Percentiles rank a stretch among this genome's conserved stretches.
These are phyloP conservation scores for Therioaphis trifolii DNA, from an alignment of 2,888 invertebrate genomes.

Conservation along the genomic window DNA sequence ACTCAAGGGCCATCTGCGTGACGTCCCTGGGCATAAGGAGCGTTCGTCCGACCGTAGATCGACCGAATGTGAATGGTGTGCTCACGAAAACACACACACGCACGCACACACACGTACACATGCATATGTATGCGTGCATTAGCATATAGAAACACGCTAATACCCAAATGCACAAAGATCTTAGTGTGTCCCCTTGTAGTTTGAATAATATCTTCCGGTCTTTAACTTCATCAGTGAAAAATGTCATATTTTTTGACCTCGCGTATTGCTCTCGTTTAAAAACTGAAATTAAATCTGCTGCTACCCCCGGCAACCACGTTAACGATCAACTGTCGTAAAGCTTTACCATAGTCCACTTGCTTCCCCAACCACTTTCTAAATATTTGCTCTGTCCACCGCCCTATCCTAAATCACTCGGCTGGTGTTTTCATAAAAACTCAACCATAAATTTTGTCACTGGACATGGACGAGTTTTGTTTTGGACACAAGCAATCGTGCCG, in stretches of 20 bases:
- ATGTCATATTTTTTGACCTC: constrained; percentile 14
- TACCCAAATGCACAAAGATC: too few species aligned
- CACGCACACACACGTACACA: too few species aligned
- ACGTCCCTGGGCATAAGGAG: background rate
- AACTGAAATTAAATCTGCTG: constrained; percentile 14
- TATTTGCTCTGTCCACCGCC: background rate
- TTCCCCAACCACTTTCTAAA: too few species aligned
- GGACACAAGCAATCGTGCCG: too few species aligned
- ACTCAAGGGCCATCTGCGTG: constrained; percentile 46
- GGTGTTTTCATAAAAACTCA: constrained; percentile 15
- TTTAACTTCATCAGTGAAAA: constrained; percentile 34
- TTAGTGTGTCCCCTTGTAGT: background rate
- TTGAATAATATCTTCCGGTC: constrained; percentile 34
- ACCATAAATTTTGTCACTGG: constrained; percentile 6
- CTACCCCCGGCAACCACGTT: too few species aligned
- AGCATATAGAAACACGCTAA: too few species aligned
- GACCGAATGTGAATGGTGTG: background rate
- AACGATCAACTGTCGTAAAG: constrained; percentile 29
- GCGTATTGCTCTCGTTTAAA: background rate
- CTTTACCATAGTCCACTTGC: too few species aligned
- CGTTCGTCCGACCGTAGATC: background rate
- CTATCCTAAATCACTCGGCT: background rate
- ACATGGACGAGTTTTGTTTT: background rate
- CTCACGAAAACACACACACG: background rate
- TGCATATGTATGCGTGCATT: too few species aligned